A percentile compares a stretch with the other conserved stretches of the same genome.
Evolutionary conservation across 2,113 vertebrate genomes (phyloP).

Genomic region (Rhinoderma darwinii): DNA sequence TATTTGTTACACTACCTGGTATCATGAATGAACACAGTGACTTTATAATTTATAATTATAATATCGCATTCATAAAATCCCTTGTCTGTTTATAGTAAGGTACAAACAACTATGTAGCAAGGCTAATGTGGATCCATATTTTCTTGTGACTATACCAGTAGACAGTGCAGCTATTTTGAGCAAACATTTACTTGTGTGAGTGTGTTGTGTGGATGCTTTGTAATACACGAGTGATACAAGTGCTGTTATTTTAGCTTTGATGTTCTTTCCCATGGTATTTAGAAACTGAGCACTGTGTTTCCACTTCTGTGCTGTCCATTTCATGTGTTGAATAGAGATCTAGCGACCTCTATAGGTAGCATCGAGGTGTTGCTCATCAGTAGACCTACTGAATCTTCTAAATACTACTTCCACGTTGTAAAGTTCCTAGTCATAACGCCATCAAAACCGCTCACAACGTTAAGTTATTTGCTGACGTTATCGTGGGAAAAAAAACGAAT

Average conservation of each 20-base stretch:
- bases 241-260: conserved; percentile 48
- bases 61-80: not conserved
- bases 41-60: not conserved
- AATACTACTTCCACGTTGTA: not conserved
- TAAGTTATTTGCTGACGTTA: not conserved
- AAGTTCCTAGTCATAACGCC: not conserved
- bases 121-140: not conserved
- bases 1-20: not conserved
- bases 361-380: conserved; percentile 33
- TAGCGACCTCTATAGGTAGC: conserved; percentile 68
- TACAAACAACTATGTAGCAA: not conserved
- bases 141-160: not conserved
- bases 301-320: not conserved
- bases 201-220: conserved; percentile 41
- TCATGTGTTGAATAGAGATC: conserved; percentile 61
- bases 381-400: not conserved
- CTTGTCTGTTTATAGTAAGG: not conserved
- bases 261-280: conserved; percentile 49
- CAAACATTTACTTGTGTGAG: conserved; percentile 38
- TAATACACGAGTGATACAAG: conserved; percentile 36
- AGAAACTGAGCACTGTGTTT: conserved; percentile 13
- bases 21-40: not conserved
- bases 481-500: too few species aligned
- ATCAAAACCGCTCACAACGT: not conserved
- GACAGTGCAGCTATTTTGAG: not conserved